A percentile compares a stretch with the other conserved stretches of the same genome.
Conservation (phyloP, 2,888 invertebrate genomes). For the Andrena haemorrhoa region DNA sequence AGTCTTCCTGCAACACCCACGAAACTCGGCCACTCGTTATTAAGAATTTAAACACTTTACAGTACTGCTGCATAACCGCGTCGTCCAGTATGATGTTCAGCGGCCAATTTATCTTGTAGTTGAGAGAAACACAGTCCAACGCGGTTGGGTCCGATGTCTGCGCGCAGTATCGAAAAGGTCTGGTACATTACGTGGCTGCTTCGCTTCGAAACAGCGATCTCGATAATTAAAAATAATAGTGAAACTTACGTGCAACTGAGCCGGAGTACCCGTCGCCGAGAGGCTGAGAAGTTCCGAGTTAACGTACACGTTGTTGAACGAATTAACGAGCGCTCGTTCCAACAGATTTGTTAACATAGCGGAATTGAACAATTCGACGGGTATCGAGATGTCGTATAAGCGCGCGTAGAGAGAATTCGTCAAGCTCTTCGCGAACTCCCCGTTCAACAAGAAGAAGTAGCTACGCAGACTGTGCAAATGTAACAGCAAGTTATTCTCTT, state of each 20-base stretch:
- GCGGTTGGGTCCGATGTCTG: constrained; percentile 87
- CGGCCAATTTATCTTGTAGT: constrained; percentile 91
- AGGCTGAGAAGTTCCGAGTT: constrained; percentile 81
- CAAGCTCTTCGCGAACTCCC: constrained; percentile 91
- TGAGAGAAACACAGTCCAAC: constrained; percentile 89
- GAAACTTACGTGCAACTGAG: constrained; percentile 83
- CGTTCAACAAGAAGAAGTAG: constrained; percentile 92
- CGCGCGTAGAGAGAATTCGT: constrained; percentile 90
- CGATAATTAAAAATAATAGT: too few relatives aligned
- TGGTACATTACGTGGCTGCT: not conserved
- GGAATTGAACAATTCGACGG: constrained; percentile 89
- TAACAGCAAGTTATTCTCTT: constrained; percentile 89
- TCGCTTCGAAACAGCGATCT: not conserved
- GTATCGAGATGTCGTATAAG: constrained; percentile 88
- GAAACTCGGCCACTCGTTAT: constrained; percentile 91
- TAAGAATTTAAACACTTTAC: constrained; percentile 91
- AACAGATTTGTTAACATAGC: constrained; percentile 89
- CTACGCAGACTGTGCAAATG: constrained; percentile 91
- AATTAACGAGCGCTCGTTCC: constrained; percentile 89
- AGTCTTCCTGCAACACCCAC: constrained; percentile 91
- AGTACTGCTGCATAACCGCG: constrained; percentile 89
- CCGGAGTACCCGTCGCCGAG: constrained; percentile 77
- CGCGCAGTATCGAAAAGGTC: not conserved
- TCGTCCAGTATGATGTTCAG: constrained; percentile 91
- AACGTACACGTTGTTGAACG: constrained; percentile 85